Conservation (phyloP, 2,113 vertebrate genomes). For the Thamnaconus septentrionalis region DNA sequence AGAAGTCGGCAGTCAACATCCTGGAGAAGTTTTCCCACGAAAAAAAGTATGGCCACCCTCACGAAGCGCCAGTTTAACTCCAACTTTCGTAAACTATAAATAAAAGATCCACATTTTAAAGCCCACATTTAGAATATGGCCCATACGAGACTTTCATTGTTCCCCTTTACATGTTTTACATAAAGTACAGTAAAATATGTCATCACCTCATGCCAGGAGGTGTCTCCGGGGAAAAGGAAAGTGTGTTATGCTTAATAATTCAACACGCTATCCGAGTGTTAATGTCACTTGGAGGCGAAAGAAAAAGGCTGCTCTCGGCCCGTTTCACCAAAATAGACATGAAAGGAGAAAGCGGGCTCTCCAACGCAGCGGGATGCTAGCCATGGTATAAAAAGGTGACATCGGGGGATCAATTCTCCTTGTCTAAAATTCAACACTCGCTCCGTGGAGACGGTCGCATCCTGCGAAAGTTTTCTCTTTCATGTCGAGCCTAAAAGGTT, state of each 20-base stretch:
- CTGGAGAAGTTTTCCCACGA: slow-evolving; percentile 77
- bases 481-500: not conserved
- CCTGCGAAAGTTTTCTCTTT: not conserved
- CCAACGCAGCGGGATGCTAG: slow-evolving; percentile 49
- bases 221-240: slow-evolving; percentile 16
- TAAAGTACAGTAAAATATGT: slow-evolving; percentile 1
- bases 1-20: slow-evolving; percentile 71
- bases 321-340: slow-evolving; percentile 45
- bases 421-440: slow-evolving; percentile 25
- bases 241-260: slow-evolving; percentile 46
- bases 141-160: not conserved
- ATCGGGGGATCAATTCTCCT: slow-evolving; percentile 40
- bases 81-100: too few species aligned
- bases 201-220: not conserved
- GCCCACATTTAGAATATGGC: not conserved
- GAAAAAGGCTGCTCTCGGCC: slow-evolving; percentile 20
- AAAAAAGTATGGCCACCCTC: slow-evolving; percentile 74
- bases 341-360: slow-evolving; percentile 41
- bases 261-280: slow-evolving; percentile 34
- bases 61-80: not conserved
- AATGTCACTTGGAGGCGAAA: slow-evolving; percentile 47
- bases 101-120: too few species aligned
- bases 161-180: not conserved
- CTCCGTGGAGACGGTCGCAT: too few species aligned
- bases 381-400: slow-evolving; percentile 38